Evolutionary conservation across 2,113 vertebrate genomes (phyloP), one percentile per base, ranked within the genome.

Genomic region (Amia ocellicauda): DNA sequence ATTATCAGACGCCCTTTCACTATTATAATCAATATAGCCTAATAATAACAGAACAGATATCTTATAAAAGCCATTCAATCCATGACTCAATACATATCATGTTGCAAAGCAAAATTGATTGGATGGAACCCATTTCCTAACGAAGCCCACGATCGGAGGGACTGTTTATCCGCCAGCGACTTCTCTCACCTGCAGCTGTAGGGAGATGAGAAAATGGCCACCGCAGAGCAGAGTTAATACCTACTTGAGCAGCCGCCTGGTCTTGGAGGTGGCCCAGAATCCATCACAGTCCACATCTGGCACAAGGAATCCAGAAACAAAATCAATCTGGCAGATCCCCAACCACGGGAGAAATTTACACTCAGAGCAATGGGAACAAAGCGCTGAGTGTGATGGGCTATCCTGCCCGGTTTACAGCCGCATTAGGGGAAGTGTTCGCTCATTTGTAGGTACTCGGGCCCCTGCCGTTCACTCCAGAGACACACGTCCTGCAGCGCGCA

Each of bases 191-290:
- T 60, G 41, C 13, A 47, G 1, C 43, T 47, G 3, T 4, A 28
- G 27, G 17, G 23, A 27, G n/a, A 16, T 47, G 3, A 2, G 43
- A 47, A 22, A 27, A 22, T 22, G 24, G 27, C 14, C 40, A 20
- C 31, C 20, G 31, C 8, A 57, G 54, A 28, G 53, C 8, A 47
- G 41, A 23, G 22, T 43, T 27, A 13, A 57, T 3, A 29, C 27
- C 13, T 55, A 16, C 16, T 13, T 4, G n/a, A 4, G 45, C 5
- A 11, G 31, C 45, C 16, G n/a, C 56, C n/a, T 45, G 10, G 36
- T 57, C 53, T 53, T 20, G 62, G 52, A 64, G 20, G 11, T 43
- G 20, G 17, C 51, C 62, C 62, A 64, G 40, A n/a, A 40, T 64
- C 24, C 42, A 56, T 43, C 41, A 20, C n/a, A 17, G 19, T n/a